Conservation (phyloP, 2,888 invertebrate species). For the Esperia sulphurella region DNA sequence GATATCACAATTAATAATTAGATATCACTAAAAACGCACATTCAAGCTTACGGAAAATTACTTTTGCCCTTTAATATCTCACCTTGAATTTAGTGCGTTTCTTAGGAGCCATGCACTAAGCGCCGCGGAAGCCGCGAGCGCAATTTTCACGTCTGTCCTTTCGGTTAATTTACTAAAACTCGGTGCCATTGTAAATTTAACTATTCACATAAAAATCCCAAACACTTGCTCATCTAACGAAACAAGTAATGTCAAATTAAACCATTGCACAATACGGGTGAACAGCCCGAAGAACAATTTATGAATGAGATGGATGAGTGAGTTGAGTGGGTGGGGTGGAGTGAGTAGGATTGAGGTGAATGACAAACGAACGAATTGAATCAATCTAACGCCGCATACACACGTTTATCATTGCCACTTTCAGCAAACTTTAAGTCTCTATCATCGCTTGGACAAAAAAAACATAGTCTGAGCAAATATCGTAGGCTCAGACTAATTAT, state of each 20-base stretch:
- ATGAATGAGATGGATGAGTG: no score
- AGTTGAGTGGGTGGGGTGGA: no score
- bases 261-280: constrained; percentile 4
- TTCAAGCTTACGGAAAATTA: constrained; percentile 11
- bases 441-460: no score
- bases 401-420: no score
- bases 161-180: constrained; percentile 86
- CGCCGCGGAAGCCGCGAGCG: constrained; percentile 82
- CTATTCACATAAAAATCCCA: constrained; percentile 14
- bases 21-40: constrained; percentile 18
- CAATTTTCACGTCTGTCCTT: constrained; percentile 81
- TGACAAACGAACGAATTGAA: constrained; percentile 4
- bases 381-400: no score
- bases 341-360: no score
- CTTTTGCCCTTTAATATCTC: constrained; percentile 21
- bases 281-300: constrained; percentile 1
- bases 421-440: no score
- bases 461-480: no score
- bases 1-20: not conserved
- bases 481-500: no score
- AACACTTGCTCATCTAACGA: constrained; percentile 10
- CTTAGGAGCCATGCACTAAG: constrained; percentile 79
- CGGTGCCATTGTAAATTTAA: constrained; percentile 81
- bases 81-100: constrained; percentile 77
- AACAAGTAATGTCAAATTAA: not conserved